Evolutionary conservation across 2,888 invertebrate genomes (phyloP).

Genomic region (Nephrocerus scutellatus): DNA sequence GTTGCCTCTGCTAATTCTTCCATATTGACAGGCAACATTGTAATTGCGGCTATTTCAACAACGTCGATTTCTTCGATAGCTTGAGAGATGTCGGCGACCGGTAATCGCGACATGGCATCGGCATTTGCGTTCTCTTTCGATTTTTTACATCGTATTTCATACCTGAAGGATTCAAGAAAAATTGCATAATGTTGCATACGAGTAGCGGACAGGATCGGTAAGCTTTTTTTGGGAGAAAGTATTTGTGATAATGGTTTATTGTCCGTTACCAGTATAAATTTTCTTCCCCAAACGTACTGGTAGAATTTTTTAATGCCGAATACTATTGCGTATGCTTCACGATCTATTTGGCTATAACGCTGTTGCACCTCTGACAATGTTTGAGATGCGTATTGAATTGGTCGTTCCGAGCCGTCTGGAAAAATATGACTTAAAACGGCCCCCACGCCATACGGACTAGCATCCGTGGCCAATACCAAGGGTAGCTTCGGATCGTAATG

Average conservation of each 20-base stretch:
- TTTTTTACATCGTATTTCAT: no score
- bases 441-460: no score
- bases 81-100: no score
- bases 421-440: constrained; percentile 16
- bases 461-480: constrained; percentile 8
- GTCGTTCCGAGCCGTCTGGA: constrained; percentile 9
- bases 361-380: no score
- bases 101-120: no score
- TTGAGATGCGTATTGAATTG: constrained; percentile 17
- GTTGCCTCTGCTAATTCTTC: no score
- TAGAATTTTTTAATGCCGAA: constrained; percentile 39
- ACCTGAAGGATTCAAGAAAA: no score
- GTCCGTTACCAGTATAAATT: constrained; percentile 24
- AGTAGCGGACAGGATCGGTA: constrained; percentile 21
- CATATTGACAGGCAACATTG: no score
- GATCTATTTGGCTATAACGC: constrained; percentile 13
- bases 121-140: no score
- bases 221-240: constrained; percentile 16
- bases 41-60: no score
- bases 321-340: constrained; percentile 33
- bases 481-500: constrained; percentile 24
- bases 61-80: no score
- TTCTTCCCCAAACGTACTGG: constrained; percentile 37
- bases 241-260: constrained; percentile 23
- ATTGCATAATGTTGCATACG: constrained; percentile 22